Evolutionary conservation across 2,113 vertebrate genomes (phyloP).

Genomic region (Thinocorus orbignyianus): DNA sequence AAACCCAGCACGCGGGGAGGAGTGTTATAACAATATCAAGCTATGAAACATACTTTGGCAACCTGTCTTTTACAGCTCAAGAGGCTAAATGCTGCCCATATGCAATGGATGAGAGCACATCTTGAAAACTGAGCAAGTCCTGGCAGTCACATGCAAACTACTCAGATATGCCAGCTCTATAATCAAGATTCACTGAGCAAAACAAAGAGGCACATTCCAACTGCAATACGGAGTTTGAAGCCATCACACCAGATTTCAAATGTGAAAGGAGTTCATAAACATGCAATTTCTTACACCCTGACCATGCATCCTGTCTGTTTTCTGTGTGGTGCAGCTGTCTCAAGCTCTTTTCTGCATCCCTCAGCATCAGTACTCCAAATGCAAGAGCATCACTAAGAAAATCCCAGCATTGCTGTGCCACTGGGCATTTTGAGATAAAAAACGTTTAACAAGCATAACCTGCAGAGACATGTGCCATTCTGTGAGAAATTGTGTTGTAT

Average conservation of each 20-base stretch:
- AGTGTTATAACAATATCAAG: conserved; percentile 6
- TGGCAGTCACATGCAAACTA: conserved; percentile 1
- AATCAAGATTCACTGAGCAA: not conserved
- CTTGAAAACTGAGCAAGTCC: conserved; percentile 19
- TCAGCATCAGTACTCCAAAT: not conserved
- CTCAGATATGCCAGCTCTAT: not conserved
- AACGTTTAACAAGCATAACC: not conserved
- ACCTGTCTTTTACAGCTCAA: not conserved
- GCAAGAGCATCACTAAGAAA: not conserved
- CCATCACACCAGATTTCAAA: not conserved
- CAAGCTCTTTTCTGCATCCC: not conserved
- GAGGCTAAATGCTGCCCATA: conserved; percentile 16
- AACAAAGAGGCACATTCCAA: not conserved
- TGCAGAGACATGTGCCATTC: accelerated
- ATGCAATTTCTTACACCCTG: not conserved
- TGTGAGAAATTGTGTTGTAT: not conserved
- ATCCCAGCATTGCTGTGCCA: not conserved
- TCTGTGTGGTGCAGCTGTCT: not conserved
- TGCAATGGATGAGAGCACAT: conserved; percentile 9
- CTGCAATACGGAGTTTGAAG: not conserved
- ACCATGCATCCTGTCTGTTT: not conserved
- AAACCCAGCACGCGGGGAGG: not conserved
- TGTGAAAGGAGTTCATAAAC: not conserved
- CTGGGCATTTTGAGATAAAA: not conserved
- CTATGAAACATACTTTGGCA: conserved; percentile 31